Percentiles rank a stretch among this genome's conserved stretches.
Evolutionary conservation across 2,797 vertebrate genomes (phyloP).

Genomic region (Austrolebias charrua): DNA sequence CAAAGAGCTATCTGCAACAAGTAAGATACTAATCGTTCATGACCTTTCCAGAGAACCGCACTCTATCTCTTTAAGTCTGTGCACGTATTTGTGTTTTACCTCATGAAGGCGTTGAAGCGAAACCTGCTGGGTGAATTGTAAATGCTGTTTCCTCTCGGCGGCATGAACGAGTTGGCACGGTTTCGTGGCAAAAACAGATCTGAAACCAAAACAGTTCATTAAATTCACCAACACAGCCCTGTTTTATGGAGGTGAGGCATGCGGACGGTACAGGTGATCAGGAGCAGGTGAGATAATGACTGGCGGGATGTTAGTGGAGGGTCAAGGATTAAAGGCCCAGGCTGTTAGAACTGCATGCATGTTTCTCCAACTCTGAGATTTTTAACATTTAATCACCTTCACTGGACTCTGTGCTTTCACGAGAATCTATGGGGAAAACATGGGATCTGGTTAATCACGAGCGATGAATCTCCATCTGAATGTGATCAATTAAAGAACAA

Average conservation of each 20-base stretch:
- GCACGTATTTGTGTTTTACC: conserved; percentile 43
- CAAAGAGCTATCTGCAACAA: too few relatives aligned
- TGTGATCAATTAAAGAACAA: too few relatives aligned
- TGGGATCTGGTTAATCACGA: conserved; percentile 51
- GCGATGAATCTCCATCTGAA: conserved; percentile 19
- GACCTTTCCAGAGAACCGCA: too few relatives aligned
- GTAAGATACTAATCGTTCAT: too few relatives aligned
- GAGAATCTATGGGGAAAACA: conserved; percentile 76
- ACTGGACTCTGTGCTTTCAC: conserved; percentile 79
- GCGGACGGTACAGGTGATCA: too few relatives aligned
- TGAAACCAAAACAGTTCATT: conserved; percentile 57
- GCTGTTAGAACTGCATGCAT: conserved; percentile 53
- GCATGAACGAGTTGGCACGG: conserved; percentile 74
- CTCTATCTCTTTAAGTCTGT: not conserved
- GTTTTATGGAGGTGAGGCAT: too few relatives aligned
- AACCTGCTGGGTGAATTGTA: conserved; percentile 39
- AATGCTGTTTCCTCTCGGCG: conserved; percentile 33
- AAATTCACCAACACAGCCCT: conserved; percentile 2
- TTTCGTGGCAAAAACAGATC: conserved; percentile 70
- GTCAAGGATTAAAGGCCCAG: conserved; percentile 5
- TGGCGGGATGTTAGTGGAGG: conserved; percentile 11
- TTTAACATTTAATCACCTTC: conserved; percentile 76
- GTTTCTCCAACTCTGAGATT: conserved; percentile 55
- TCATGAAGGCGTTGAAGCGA: conserved; percentile 36
- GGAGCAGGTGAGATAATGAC: not conserved